phyloP scores from a whole-genome alignment of 1,140 invertebrate species.

The Ctenoplectra terminalis region DNA sequence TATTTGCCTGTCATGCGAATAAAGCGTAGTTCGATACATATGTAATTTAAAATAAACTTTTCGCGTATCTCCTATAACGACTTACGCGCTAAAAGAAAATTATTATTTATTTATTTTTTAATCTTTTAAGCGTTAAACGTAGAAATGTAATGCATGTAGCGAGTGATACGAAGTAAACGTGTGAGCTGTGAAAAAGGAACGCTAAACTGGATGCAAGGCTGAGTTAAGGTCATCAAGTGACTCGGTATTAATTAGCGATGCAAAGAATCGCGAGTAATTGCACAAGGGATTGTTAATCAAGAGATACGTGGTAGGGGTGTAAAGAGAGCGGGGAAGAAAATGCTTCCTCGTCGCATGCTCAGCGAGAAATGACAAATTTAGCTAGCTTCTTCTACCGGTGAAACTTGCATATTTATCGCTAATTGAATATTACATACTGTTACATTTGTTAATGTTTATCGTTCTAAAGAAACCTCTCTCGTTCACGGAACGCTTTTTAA shows the following conservation, averaged over 20 bases:
- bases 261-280: conserved; percentile 22
- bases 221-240: background rate
- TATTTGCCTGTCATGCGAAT: too few species aligned
- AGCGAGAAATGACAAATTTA: conserved; percentile 22
- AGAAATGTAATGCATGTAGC: background rate
- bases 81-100: too few species aligned
- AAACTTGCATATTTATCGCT: too few species aligned
- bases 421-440: too few species aligned
- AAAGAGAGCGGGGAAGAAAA: background rate
- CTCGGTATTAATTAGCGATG: conserved; percentile 30
- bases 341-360: background rate
- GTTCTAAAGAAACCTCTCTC: background rate
- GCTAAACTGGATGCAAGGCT: too few species aligned
- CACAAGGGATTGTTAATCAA: conserved; percentile 19
- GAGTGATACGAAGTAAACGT: background rate
- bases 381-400: too few species aligned
- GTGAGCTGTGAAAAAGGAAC: background rate
- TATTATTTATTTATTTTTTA: too few species aligned
- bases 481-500: too few species aligned
- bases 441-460: background rate
- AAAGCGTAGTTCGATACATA: too few species aligned
- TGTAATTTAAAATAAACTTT: too few species aligned
- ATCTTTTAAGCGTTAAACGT: background rate
- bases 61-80: too few species aligned
- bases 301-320: background rate